A percentile compares a stretch with the other conserved stretches of the same genome.
phyloP scores from a whole-genome alignment of 2,113 vertebrate species.

The Stegostoma tigrinum region DNA sequence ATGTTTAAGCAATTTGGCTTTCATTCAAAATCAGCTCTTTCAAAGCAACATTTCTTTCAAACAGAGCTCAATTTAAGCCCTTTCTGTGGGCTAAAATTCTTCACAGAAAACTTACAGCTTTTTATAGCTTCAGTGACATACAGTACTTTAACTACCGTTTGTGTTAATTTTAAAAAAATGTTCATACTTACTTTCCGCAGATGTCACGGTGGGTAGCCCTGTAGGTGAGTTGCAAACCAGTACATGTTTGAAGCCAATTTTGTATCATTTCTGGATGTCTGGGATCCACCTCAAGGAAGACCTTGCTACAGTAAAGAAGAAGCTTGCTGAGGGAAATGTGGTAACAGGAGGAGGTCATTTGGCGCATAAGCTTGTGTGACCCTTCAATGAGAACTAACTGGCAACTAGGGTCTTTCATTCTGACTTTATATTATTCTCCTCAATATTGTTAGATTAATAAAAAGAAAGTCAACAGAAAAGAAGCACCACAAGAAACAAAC shows the following conservation, averaged over 20 bases:
- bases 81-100: neutral
- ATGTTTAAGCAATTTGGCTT: neutral
- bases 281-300: constrained; percentile 88
- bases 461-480: neutral
- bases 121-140: neutral
- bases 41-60: neutral
- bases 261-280: constrained; percentile 71
- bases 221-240: constrained; percentile 54
- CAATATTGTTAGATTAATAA: too few species aligned
- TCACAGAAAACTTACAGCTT: neutral
- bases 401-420: neutral
- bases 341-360: neutral
- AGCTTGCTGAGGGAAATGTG: neutral
- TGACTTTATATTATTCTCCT: too few species aligned
- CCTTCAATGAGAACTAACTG: neutral
- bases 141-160: neutral
- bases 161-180: neutral
- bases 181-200: constrained; percentile 65
- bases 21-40: neutral
- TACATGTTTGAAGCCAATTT: constrained; percentile 61
- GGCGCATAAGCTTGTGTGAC: neutral
- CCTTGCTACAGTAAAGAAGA: constrained; percentile 54
- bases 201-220: constrained; percentile 62
- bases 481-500: neutral
- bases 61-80: neutral